Evolutionary conservation across 2,113 vertebrate genomes (phyloP).

Genomic region (Herpailurus yagouaroundi): DNA sequence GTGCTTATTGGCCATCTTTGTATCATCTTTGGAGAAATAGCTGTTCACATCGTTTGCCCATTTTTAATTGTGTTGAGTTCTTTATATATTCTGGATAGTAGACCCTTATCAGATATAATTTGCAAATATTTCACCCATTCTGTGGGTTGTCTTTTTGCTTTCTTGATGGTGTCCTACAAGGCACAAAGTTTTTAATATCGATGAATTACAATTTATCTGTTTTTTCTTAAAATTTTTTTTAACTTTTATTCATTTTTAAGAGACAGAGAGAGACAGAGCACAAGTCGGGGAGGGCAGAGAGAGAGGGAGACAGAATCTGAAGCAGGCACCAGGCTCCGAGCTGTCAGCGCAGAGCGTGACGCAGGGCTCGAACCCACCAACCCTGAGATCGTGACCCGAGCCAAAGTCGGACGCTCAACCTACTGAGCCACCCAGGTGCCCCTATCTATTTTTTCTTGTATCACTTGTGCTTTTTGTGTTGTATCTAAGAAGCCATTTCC

Average conservation of each 20-base stretch:
- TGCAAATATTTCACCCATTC: not conserved
- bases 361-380: no score
- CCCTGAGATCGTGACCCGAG: no score
- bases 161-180: not conserved
- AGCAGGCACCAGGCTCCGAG: no score
- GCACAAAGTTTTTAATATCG: constrained; percentile 2
- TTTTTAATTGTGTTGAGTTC: not conserved
- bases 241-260: no score
- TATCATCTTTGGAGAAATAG: not conserved
- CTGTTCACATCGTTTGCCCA: not conserved
- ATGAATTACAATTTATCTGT: not conserved
- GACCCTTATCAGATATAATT: not conserved
- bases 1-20: not conserved
- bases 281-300: no score
- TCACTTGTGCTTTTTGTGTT: not conserved
- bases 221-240: not conserved
- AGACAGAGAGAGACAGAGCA: no score
- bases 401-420: no score
- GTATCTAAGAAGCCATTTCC: not conserved
- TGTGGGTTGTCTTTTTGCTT: not conserved
- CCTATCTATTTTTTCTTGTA: not conserved
- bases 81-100: not conserved
- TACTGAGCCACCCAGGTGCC: no score
- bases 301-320: no score
- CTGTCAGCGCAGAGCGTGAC: no score